Base-by-base conservation (phyloP, 2,888 invertebrate species). In the Dugesia japonica region DNA sequence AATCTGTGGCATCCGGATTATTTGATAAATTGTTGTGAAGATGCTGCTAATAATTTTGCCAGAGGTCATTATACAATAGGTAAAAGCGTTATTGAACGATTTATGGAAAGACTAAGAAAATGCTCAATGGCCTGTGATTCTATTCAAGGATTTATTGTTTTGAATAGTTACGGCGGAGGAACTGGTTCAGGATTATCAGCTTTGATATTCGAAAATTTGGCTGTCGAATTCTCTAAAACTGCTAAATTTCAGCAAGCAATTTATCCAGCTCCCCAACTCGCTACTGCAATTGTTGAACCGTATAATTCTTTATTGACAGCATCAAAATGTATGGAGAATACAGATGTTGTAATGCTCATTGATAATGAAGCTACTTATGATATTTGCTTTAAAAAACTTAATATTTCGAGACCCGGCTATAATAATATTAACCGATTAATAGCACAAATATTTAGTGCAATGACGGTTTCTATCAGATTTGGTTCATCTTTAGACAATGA, bases 271-370 rank as follows among this genome's bases (percentile, higher is more conserved):
- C 81, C 81, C 17, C 81, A 82, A 71, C 82, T 85, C 7, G 78
- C 80, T 0, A 81, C 82, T 28, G 80, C 80, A 20, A 80, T 80
- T 23, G 80, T 80, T 20, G 80, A 80, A 72, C 80, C 80, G 0
- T 94, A 93, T 89, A 94, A 93, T 87, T 92, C 93, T 0, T 92
- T 94, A 78, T 81, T 94, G 82, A 93, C 92, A 82, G 94, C 94
- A 79, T 94, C 94, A 87, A 94, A 93, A 75, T 94, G 94, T 78
- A 80, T 87, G 78, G 93, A 94, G 85, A 93, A 94, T 86, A 92
- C 92, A 0, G 93, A 94, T 87, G 94, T 93, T 85, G 92, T 93
- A 31, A 81, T 82, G 77, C 80, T 81, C 80, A 80, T 82, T 42
- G 83, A 82, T 77, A 82, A 82, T 77, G 82, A 82, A 76, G 82